Evolutionary conservation across 1,140 invertebrate genomes (phyloP).

Genomic region (Oscheius sp.): DNA sequence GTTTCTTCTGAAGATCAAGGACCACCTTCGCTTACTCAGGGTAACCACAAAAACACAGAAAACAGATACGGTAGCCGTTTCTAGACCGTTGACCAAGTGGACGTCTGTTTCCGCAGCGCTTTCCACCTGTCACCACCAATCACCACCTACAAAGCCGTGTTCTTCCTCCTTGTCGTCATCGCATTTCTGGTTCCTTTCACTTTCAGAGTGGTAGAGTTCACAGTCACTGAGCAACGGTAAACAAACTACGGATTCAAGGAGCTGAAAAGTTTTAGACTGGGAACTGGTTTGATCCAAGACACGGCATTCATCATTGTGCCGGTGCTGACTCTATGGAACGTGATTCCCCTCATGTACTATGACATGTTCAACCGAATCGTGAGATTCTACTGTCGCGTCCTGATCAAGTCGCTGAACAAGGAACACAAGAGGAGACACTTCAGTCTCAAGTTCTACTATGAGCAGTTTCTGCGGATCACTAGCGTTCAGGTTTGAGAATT

Average conservation of each 20-base stretch:
- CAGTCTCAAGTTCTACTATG: conserved; percentile 54
- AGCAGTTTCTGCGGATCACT: conserved; percentile 54
- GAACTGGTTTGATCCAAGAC: conserved; percentile 37
- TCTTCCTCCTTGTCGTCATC: conserved; percentile 38
- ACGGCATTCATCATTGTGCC: conserved; percentile 48
- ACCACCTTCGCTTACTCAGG: conserved; percentile 47
- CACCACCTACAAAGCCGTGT: conserved; percentile 31
- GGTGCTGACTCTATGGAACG: conserved; percentile 49
- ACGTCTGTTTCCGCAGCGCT: conserved; percentile 40
- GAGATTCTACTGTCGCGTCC: conserved; percentile 46
- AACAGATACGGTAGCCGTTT: background rate
- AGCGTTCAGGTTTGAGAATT: conserved; percentile 40
- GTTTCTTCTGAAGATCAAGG: conserved; percentile 40
- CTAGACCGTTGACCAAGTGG: conserved; percentile 23
- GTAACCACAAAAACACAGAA: background rate
- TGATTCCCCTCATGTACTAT: conserved; percentile 53
- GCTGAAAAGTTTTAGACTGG: conserved; percentile 37
- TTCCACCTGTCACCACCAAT: conserved; percentile 46
- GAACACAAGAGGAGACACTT: conserved; percentile 47
- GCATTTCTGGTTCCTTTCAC: conserved; percentile 38
- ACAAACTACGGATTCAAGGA: background rate
- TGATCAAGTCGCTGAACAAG: conserved; percentile 45
- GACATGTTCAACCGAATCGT: conserved; percentile 51
- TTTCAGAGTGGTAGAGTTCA: conserved; percentile 38
- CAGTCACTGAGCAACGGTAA: conserved; percentile 23